Evolutionary conservation across 1,140 invertebrate species (phyloP), one percentile per base, ranked within the genome.

Genomic region (Melitaea cinxia): DNA sequence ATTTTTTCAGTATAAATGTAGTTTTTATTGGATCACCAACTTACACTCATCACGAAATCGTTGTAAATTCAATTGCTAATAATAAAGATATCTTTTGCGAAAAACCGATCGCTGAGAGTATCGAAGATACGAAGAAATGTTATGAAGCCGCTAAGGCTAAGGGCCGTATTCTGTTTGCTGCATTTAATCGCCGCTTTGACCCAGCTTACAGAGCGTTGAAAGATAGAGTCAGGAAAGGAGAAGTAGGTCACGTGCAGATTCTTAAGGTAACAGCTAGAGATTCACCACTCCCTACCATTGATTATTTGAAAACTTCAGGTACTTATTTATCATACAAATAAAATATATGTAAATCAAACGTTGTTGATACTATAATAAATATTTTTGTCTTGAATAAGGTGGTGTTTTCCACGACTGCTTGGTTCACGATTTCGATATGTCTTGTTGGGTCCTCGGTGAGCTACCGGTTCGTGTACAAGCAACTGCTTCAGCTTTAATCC

Each of bases 371-470:
- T n/a, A n/a, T n/a, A n/a, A n/a, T n/a, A n/a, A n/a, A n/a, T n/a
- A n/a, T n/a, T n/a, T n/a, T n/a, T n/a, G n/a, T n/a, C n/a, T n/a
- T n/a, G n/a, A n/a, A n/a, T n/a, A n/a, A 94, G 94, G 94, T 62
- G 94, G 94, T n/a, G 94, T 95, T 30, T 95, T 94, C 71, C 94
- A 95, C 62, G 95, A 95, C 75, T 95, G 94, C 65, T 91, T 93
- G 52, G 94, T 95, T 4, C 95, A 96, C 68, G 95, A 96, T 79
- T 93, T 96, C 62, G 95, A 95, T 65, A 84, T 94, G 70, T 78
- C 91, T 2, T 91, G 92, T 57, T 94, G 93, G 93, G 71, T 94
- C n/a, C 75, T 94, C 17, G 93, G 93, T 4, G 93, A 94, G 78
- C 91, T 91, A 50, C 94, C 94, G 0, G 78, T 73, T 1, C 91